Evolutionary conservation across 1,140 invertebrate species (phyloP), one percentile per base, ranked within the genome.

Genomic region (Archegozetes longisetosus): DNA sequence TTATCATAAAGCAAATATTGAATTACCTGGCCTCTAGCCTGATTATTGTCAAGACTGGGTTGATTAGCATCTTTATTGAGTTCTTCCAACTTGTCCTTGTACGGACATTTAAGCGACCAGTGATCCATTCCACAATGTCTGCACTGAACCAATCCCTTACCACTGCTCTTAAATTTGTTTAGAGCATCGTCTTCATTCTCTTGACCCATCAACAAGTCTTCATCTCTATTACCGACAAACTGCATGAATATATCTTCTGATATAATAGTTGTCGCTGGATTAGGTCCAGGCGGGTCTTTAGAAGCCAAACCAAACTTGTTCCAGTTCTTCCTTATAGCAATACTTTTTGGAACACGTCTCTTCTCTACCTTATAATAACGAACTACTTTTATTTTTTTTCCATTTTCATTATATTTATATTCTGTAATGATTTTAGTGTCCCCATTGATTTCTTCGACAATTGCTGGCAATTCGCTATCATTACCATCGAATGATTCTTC

Each of bases 101-200:
- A 97, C 1, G 93, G 93, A 79, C 93, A 98, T 66, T 89, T 89
- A 51, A 88, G 82, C 4, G 91, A 95, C 90, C 92, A 97, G 78
- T 98, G 93, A 66, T 96, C 92, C 20, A 88, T 88, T 68, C 88
- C 88, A 75, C 92, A 98, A 60, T 84, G 88, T 72, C 93, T 80
- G 70, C 93, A 98, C 69, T 88, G 90, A 55, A 95, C 87, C 66
- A 89, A 80, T 66, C 85, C 83, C 69, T 72, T 69, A 49, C 83
- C 86, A 64, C 82, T 79, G 20, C 77, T 79, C 67, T 84, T 84
- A 55, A 87, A 66, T 67, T 85, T 88, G 62, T 85, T 82, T 20
- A 89, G 71, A 20, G 80, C 78, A 69, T 86, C 86, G 64, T 94
- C 89, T 68, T 93, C 88, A 53, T 81, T 78, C 64, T 88, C 83